A percentile compares a stretch with the other conserved stretches of the same genome.
phyloP scores from a whole-genome alignment of 2,888 invertebrate species.

The Harpagoxenus sublaevis region DNA sequence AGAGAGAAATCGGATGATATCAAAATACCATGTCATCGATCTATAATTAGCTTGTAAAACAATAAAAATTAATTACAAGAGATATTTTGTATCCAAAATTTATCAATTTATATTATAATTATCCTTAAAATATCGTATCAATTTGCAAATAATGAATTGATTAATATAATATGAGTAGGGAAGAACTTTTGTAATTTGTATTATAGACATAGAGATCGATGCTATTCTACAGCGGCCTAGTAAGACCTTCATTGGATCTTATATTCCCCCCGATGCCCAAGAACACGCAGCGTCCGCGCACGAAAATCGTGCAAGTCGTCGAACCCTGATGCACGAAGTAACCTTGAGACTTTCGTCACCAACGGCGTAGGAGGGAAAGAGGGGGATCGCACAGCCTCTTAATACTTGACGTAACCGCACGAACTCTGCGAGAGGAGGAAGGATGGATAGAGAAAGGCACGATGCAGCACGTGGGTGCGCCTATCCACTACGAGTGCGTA shows the following conservation, averaged over 20 bases:
- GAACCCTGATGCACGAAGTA: slow-evolving; percentile 69
- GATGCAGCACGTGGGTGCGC: slow-evolving; percentile 65
- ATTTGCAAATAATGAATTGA: background rate
- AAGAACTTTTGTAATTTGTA: background rate
- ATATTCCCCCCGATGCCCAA: slow-evolving; percentile 14
- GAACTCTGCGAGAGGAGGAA: slow-evolving; percentile 56
- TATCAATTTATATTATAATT: background rate
- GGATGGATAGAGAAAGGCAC: slow-evolving; percentile 28
- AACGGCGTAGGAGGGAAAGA: slow-evolving; percentile 57
- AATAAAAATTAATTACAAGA: background rate
- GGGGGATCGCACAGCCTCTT: slow-evolving; percentile 67
- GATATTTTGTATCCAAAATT: background rate
- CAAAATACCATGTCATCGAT: background rate
- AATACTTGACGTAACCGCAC: slow-evolving; percentile 77
- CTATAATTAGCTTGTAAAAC: background rate
- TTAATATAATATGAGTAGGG: background rate
- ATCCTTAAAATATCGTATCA: background rate
- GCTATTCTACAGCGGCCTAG: background rate
- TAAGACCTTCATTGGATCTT: background rate
- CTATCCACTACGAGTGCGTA: slow-evolving; percentile 71
- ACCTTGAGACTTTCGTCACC: slow-evolving; percentile 79
- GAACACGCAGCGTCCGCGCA: slow-evolving; percentile 27
- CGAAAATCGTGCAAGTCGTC: slow-evolving; percentile 75
- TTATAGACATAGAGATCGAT: background rate
- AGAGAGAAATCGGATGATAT: background rate